Percentiles rank a stretch among this genome's conserved stretches.
Conservation (phyloP, 2,888 invertebrate species). For the Coelinius sp. region DNA sequence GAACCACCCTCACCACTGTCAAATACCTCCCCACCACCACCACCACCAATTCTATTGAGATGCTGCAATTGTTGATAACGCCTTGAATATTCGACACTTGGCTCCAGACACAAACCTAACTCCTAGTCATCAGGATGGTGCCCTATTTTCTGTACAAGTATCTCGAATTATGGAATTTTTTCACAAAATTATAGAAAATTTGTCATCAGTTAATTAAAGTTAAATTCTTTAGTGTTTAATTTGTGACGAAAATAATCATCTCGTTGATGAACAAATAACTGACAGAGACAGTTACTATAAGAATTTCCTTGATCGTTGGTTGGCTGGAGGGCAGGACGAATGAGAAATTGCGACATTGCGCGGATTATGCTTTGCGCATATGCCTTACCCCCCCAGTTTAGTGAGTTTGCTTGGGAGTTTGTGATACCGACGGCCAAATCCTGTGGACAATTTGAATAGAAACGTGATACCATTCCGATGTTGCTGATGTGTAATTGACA, state of each 20-base stretch:
- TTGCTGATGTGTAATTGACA: background rate
- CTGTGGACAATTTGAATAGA: background rate
- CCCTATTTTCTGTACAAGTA: background rate
- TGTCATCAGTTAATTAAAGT: no score
- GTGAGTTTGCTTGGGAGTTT: background rate
- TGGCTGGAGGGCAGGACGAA: conserved; percentile 46
- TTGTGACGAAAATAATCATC: background rate
- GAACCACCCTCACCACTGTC: conserved; percentile 27
- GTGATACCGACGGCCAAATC: conserved; percentile 1
- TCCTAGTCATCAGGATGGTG: background rate
- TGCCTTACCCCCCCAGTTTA: background rate
- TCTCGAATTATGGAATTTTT: no score
- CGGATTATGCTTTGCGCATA: conserved; percentile 39
- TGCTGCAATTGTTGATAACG: conserved; percentile 67
- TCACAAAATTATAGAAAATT: no score
- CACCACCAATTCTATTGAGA: conserved; percentile 47
- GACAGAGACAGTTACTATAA: conserved; percentile 29
- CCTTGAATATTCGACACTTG: conserved; percentile 45
- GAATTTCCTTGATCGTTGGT: conserved; percentile 44
- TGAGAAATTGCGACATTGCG: conserved; percentile 43
- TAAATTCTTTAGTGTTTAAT: background rate
- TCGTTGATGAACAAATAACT: background rate
- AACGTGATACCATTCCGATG: background rate
- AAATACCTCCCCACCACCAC: conserved; percentile 10
- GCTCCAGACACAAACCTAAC: background rate